These are phyloP conservation scores for Hypanus sabinus DNA, from an alignment of 2,113 vertebrate species.

Conservation along the genomic window DNA sequence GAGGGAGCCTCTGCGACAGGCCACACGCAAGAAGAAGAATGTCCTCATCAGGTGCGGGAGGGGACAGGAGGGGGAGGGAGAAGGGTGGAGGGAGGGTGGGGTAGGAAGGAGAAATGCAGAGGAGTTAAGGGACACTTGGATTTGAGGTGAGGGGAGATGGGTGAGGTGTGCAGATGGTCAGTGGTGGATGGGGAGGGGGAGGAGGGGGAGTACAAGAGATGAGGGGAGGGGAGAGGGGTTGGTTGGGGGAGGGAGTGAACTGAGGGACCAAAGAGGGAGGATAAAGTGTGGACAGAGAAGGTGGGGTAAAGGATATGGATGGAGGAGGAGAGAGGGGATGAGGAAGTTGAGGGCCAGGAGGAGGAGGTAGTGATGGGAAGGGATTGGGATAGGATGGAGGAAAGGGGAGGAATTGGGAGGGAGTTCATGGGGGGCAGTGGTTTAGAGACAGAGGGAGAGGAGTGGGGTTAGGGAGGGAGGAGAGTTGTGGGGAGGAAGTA, in stretches of 20 bases:
- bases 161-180: not conserved
- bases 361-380: no score
- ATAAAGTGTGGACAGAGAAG: no score
- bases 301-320: no score
- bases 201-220: no score
- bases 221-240: no score
- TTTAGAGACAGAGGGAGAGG: not conserved
- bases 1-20: slow-evolving; percentile 86
- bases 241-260: no score
- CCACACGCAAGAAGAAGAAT: slow-evolving; percentile 95
- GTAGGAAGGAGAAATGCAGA: not conserved
- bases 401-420: no score
- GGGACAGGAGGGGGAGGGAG: not conserved
- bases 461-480: not conserved
- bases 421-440: not conserved
- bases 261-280: no score
- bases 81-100: not conserved
- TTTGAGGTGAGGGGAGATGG: not conserved
- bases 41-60: slow-evolving; percentile 81
- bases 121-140: no score
- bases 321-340: no score
- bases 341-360: no score
- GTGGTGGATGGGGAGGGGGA: not conserved
- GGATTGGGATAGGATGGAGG: no score
- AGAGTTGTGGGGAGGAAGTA: not conserved